Percentiles rank a stretch among this genome's conserved stretches.
phyloP scores from a whole-genome alignment of 2,888 invertebrate genomes.

The Drosophila suboccidentalis region DNA sequence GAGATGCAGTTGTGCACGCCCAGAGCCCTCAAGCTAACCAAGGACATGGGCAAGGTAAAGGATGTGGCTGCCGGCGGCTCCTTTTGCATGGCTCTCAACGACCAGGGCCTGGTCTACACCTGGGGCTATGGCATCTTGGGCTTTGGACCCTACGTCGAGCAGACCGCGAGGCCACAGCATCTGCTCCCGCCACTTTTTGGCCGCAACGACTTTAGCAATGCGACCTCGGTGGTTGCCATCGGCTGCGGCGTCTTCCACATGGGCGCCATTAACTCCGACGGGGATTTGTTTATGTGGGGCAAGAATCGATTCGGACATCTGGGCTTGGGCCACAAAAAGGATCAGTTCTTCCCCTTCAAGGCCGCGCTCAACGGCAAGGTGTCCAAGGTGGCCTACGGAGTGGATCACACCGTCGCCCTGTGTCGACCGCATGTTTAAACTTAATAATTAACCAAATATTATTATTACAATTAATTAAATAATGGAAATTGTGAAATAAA shows the following conservation, averaged over 20 bases:
- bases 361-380: constrained; percentile 92
- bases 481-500: not conserved
- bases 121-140: constrained; percentile 98
- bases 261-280: constrained; percentile 92
- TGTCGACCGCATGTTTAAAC: constrained; percentile 90
- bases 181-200: constrained; percentile 95
- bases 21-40: constrained; percentile 88
- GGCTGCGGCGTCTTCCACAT: constrained; percentile 91
- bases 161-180: constrained; percentile 88
- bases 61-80: constrained; percentile 95
- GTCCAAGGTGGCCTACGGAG: constrained; percentile 91
- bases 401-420: constrained; percentile 93
- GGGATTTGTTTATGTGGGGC: constrained; percentile 97
- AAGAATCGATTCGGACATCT: constrained; percentile 93
- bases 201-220: constrained; percentile 92
- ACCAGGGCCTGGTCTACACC: constrained; percentile 93
- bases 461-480: not conserved
- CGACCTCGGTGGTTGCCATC: constrained; percentile 89
- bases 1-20: constrained; percentile 90
- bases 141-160: constrained; percentile 92
- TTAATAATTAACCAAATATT: constrained; percentile 19
- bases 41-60: constrained; percentile 90
- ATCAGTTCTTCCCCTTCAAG: constrained; percentile 96
- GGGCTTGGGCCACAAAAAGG: constrained; percentile 92
- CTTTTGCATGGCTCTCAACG: constrained; percentile 93